A percentile compares a stretch with the other conserved stretches of the same genome.
phyloP scores from a whole-genome alignment of 2,888 invertebrate genomes.

The Ferrisia virgata region DNA sequence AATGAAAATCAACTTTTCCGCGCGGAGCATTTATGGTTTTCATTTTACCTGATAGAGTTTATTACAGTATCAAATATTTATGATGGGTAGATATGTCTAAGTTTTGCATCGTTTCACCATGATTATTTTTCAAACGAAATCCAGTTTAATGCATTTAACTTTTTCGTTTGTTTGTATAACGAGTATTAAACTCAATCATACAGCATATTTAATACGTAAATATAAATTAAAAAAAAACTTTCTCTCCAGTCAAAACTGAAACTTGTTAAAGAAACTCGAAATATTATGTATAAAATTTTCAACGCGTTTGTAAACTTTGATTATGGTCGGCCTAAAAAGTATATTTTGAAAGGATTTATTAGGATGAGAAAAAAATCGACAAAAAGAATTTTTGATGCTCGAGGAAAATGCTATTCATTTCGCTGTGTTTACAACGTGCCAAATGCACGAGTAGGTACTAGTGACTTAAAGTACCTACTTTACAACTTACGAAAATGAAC shows the following conservation, averaged over 20 bases:
- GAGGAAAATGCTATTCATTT: neutral
- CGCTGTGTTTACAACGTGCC: neutral
- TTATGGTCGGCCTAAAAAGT: neutral
- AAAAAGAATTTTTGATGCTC: neutral
- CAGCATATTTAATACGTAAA: too few relatives aligned
- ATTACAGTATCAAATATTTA: neutral
- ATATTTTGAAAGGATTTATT: neutral
- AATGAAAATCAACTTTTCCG: too few relatives aligned
- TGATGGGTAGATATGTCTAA: neutral
- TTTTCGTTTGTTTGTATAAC: neutral
- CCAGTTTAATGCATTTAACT: too few relatives aligned
- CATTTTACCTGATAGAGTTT: neutral
- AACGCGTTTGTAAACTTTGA: neutral
- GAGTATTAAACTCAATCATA: too few relatives aligned
- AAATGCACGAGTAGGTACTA: neutral
- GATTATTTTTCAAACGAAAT: neutral
- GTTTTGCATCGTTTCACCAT: neutral
- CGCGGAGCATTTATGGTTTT: neutral
- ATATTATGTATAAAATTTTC: neutral
- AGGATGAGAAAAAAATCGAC: neutral
- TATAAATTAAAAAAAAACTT: neutral
- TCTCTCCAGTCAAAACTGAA: neutral
- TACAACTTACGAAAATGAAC: neutral
- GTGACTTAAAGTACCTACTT: neutral
- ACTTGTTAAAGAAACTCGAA: neutral